Base-by-base conservation (phyloP, 2,888 invertebrate genomes). In the Thera britannica region DNA sequence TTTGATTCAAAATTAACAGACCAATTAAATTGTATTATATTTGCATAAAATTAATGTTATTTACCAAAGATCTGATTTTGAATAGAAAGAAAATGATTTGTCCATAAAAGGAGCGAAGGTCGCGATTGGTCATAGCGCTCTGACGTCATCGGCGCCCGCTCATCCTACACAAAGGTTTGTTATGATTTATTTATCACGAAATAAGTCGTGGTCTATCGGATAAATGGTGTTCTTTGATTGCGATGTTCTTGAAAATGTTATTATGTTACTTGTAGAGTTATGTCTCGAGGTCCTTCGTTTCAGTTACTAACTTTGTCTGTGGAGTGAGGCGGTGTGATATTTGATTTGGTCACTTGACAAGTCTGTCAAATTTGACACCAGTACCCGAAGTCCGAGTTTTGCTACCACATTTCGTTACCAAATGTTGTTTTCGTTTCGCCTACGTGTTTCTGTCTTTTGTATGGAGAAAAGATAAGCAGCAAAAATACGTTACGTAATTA, bases 71-170 rank as follows among this genome's bases (percentile, higher is more conserved):
- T 66, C 52, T 68, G 58, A 61, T 54, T 66, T 63, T 70, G 62
- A 66, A 70, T 66, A 66, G 62, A 65, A 57, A 62, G 69, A 69
- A 69, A 70, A 70, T 70, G 57, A 66, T 70, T 56, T 66, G 66
- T 60, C 60, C 66, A 12, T 66, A 70, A 41, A 70, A 61, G 69
- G 69, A 69, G 65, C 65, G 65, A 65, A 69, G 70, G 70, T 65
- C 67, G 67, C 65, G 62, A 71, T 71, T 82, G 81, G 80, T 79
- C 72, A 77, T 56, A 65, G 58, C 56, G 48, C 62, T 44, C n/a
- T 90, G 88, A 87, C 87, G 90, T 88, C 85, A 90, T 51, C 77
- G 82, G 83, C 87, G 88, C 88, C 85, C 68, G 88, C 83, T 83
- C 89, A 86, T 85, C 89, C 87, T 80, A 87, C 87, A 87, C 86